Base-by-base conservation (phyloP, 2,113 vertebrate species). In the Mastomys natalensis region DNA sequence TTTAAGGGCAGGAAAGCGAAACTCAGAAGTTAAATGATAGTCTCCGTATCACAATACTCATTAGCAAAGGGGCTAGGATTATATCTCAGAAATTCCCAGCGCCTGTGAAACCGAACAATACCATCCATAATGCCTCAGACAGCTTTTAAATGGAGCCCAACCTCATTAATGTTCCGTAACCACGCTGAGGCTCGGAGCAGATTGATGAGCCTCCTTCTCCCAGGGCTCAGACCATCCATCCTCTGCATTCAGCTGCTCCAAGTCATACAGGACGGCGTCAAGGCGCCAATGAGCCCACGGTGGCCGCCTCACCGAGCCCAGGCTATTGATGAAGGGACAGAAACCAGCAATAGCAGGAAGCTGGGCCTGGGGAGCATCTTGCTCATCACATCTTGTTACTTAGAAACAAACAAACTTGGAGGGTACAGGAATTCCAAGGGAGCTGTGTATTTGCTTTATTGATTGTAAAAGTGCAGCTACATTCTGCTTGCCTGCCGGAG, bases 1-100 rank as follows among this genome's bases (percentile, higher is more conserved):
- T 98, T 97, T 98, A 78, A 97, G 94, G 96, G 95, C 94, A 97
- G 93, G 93, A 97, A 92, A 90, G 94, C 34, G 95, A 96, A 97
- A 95, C 80, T 72, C 64, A 22, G 74, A 97, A 94, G 95, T 93
- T 96, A 97, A 96, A 96, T 97, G 93, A 92, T 88, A 45, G 87
- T 90, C 40, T 96, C 89, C 40, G 1, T 77, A 87, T 97, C 95
- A 93, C 95, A 97, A 87, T 74, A 91, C 86, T 97, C 94, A 95
- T 97, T 97, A 98, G 95, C 95, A 76, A 93, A 87, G 81, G 87
- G 93, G 58, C 70, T 73, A n/a, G 84, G 89, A 94, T 97, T 96
- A 48, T 90, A 82, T 60, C 94, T 95, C 70, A 94, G 97, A 93
- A 96, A 97, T 93, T 81, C 94, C 94, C 93, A 88, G 74, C 13